These are phyloP conservation scores for Pristionchus entomophagus DNA, from an alignment of 2,888 invertebrate genomes.

Conservation along the genomic window DNA sequence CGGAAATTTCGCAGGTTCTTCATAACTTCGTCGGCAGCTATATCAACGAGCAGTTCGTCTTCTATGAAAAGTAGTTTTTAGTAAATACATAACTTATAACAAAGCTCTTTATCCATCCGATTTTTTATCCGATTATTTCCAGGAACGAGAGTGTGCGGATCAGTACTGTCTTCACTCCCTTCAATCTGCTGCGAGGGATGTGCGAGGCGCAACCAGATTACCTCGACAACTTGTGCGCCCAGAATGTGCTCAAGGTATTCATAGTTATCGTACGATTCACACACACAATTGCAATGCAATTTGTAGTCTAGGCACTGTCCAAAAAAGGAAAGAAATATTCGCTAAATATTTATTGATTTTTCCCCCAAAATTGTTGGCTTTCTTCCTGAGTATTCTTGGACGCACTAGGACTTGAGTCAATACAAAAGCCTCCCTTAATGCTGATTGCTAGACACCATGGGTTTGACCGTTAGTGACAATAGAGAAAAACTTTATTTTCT, in stretches of 20 bases:
- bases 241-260: slow-evolving; percentile 43
- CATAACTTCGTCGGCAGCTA: slow-evolving; percentile 36
- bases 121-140: neutral
- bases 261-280: neutral
- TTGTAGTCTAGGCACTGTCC: too few species aligned
- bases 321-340: too few species aligned
- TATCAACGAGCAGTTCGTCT: slow-evolving; percentile 41
- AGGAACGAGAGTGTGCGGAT: neutral
- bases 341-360: too few species aligned
- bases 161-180: slow-evolving; percentile 21
- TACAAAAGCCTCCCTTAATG: too few species aligned
- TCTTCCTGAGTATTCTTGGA: too few species aligned
- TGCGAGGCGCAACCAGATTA: slow-evolving; percentile 28
- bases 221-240: slow-evolving; percentile 28
- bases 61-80: slow-evolving; percentile 37
- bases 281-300: too few species aligned
- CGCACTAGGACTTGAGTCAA: too few species aligned
- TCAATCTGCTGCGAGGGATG: slow-evolving; percentile 42
- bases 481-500: too few species aligned
- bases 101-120: neutral
- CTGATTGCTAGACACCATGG: too few species aligned
- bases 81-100: too few species aligned
- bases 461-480: too few species aligned
- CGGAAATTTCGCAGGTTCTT: slow-evolving; percentile 1
- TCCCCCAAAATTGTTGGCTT: too few species aligned